Percentiles rank a stretch among this genome's conserved stretches.
Conservation (phyloP, 2,797 vertebrate species). For the Parauchenoglanis punctatus region DNA sequence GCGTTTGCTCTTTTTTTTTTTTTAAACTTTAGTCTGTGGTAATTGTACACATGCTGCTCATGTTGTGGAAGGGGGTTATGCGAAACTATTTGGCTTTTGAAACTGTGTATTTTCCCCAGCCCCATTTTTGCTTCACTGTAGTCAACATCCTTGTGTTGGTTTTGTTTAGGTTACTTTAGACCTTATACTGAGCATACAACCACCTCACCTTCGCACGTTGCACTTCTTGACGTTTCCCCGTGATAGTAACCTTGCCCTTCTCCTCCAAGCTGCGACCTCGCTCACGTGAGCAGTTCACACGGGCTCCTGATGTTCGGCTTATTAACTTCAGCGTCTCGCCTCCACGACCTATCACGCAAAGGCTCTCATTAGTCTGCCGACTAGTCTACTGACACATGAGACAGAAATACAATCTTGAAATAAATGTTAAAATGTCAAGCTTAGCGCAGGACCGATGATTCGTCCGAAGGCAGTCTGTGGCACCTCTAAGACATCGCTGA, state of each 20-base stretch:
- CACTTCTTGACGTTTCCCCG: constrained; percentile 82
- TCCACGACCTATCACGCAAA: constrained; percentile 77
- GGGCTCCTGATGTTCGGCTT: constrained; percentile 83
- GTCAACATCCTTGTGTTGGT: background rate
- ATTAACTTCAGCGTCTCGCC: constrained; percentile 85
- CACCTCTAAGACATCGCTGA: constrained; percentile 78
- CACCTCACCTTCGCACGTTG: constrained; percentile 80
- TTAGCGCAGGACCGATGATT: constrained; percentile 80
- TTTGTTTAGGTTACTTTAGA: background rate
- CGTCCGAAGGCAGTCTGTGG: constrained; percentile 83
- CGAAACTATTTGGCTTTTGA: background rate
- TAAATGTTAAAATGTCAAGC: background rate
- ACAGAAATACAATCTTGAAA: background rate
- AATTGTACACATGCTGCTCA: background rate
- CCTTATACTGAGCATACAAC: background rate
- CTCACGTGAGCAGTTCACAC: constrained; percentile 76
- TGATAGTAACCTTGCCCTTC: constrained; percentile 76
- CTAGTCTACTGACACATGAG: background rate
- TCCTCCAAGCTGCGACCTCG: constrained; percentile 55
- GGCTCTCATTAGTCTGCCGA: background rate
- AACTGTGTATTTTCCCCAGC: background rate
- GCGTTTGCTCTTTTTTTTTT: background rate
- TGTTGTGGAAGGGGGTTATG: background rate
- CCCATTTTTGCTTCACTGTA: background rate
- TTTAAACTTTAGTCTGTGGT: background rate